Conservation (phyloP, 2,113 vertebrate species). For the Excalfactoria chinensis region DNA sequence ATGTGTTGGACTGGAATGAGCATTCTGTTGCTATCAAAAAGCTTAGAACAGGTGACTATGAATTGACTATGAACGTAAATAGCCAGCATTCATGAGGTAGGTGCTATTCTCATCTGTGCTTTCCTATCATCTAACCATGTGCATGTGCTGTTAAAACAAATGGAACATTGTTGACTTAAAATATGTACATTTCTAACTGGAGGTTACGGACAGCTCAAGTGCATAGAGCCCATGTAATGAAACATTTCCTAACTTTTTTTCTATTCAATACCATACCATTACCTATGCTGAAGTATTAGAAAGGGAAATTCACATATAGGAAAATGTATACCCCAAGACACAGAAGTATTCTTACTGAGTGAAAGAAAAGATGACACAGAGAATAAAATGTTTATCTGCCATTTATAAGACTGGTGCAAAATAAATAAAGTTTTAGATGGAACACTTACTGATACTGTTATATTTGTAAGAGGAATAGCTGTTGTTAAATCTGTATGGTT, state of each 20-base stretch:
- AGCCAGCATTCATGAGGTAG: background rate
- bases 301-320: background rate
- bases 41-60: background rate
- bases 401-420: background rate
- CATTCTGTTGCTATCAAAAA: background rate
- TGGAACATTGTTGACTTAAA: background rate
- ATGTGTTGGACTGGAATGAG: background rate
- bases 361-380: background rate
- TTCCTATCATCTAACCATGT: background rate
- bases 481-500: background rate
- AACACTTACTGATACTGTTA: background rate
- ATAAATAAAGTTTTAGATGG: background rate
- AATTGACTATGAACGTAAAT: background rate
- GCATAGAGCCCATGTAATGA: background rate
- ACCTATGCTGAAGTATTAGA: background rate
- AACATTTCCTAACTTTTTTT: background rate
- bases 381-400: background rate
- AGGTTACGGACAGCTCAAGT: background rate
- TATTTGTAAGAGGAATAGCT: background rate
- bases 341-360: background rate
- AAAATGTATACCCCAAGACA: background rate
- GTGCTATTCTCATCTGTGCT: background rate
- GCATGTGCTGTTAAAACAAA: background rate
- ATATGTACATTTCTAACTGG: background rate
- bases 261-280: background rate